Percentiles rank a stretch among this genome's conserved stretches.
Evolutionary conservation across 2,113 vertebrate genomes (phyloP).

Genomic region (Syngnathoides biaculeatus): DNA sequence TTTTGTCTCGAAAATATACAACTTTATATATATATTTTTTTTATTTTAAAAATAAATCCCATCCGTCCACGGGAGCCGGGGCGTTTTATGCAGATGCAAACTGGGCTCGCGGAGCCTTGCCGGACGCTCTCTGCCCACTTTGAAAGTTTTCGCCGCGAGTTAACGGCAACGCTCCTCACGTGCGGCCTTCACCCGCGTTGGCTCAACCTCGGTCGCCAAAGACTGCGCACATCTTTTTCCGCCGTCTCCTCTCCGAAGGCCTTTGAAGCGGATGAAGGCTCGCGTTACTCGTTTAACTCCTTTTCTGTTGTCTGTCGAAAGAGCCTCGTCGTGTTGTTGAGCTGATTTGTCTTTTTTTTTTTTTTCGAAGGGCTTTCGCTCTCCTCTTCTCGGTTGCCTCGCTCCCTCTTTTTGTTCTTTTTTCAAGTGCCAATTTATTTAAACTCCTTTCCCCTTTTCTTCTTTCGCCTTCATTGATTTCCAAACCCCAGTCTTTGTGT

Average conservation of each 20-base stretch:
- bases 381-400: constrained; percentile 44
- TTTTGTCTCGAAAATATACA: background rate
- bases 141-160: background rate
- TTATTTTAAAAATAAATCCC: too few relatives aligned
- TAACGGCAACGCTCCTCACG: background rate
- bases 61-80: too few relatives aligned
- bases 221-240: constrained; percentile 14
- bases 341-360: constrained; percentile 42
- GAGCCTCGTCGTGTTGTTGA: constrained; percentile 44
- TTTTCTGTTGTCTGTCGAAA: constrained; percentile 43
- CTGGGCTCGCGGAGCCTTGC: background rate
- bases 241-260: constrained; percentile 19
- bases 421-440: constrained; percentile 82
- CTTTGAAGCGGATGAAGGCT: constrained; percentile 13
- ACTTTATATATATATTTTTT: background rate
- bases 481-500: constrained; percentile 79
- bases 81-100: background rate
- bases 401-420: constrained; percentile 69
- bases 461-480: constrained; percentile 83
- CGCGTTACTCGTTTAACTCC: constrained; percentile 34
- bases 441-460: constrained; percentile 77
- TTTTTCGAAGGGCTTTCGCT: constrained; percentile 28
- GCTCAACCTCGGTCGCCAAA: constrained; percentile 17
- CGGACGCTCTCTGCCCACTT: background rate
- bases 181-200: background rate